Percentiles rank a stretch among this genome's conserved stretches.
Conservation (phyloP, 2,888 invertebrate genomes). For the Selenia dentaria region DNA sequence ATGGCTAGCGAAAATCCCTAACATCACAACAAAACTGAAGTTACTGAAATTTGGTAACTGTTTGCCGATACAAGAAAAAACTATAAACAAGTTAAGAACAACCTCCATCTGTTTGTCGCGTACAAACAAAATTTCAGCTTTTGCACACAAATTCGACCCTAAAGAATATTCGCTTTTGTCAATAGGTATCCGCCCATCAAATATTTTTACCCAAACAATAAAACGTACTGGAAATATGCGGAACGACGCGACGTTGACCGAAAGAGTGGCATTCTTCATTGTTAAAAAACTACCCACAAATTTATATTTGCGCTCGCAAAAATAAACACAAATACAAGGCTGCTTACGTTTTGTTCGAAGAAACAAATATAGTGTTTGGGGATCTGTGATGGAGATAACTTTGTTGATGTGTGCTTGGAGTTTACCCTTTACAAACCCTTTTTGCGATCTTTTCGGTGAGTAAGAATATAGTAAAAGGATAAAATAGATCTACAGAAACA, state of each 20-base stretch:
- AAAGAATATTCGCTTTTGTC: constrained; percentile 17
- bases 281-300: constrained; percentile 39
- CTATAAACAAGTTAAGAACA: too few species aligned
- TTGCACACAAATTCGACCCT: constrained; percentile 13
- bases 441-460: constrained; percentile 35
- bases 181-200: constrained; percentile 26
- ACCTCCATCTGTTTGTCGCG: constrained; percentile 5
- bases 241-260: constrained; percentile 40
- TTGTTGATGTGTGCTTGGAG: constrained; percentile 37
- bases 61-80: too few species aligned
- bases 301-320: constrained; percentile 37
- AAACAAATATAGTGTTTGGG: constrained; percentile 20
- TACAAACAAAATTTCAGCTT: constrained; percentile 8
- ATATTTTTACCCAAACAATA: constrained; percentile 37
- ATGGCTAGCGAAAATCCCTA: too few species aligned
- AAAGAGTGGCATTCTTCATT: constrained; percentile 44
- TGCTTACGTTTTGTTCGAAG: constrained; percentile 19
- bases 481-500: too few species aligned
- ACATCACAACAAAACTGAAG: too few species aligned
- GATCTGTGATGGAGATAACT: constrained; percentile 37
- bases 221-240: constrained; percentile 40
- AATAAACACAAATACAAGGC: constrained; percentile 24
- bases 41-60: too few species aligned
- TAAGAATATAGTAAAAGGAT: not conserved
- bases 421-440: constrained; percentile 43